Percentiles rank a stretch among this genome's conserved stretches.
Conservation (phyloP, 1,140 invertebrate species). For the Adelges cooleyi region DNA sequence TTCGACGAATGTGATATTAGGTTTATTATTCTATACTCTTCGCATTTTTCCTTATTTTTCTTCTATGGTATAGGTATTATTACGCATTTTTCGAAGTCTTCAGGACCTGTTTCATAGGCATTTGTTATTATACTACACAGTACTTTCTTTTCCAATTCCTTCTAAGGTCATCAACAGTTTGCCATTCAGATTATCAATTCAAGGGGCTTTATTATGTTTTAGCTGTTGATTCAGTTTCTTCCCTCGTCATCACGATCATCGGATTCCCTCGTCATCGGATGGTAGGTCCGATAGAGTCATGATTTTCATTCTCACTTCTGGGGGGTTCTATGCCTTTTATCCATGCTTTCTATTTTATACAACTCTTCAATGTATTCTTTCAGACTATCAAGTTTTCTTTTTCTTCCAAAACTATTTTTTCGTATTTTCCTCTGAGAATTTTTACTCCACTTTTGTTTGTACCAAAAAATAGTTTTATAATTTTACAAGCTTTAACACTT, state of each 20-base stretch:
- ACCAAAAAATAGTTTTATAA: not conserved
- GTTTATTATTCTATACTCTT: not conserved
- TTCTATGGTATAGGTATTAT: not conserved
- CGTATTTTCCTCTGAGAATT: not conserved
- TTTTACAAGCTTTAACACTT: conserved; percentile 1
- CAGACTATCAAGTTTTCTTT: no score
- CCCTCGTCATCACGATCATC: no score
- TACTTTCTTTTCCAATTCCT: not conserved
- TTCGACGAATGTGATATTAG: no score
- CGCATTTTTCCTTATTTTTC: not conserved
- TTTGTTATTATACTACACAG: not conserved
- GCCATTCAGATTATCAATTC: conserved; percentile 31
- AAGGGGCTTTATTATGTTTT: conserved; percentile 26
- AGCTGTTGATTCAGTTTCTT: conserved; percentile 25
- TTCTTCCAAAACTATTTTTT: no score
- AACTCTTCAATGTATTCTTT: no score
- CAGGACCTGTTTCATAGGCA: not conserved
- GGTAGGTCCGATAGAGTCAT: not conserved
- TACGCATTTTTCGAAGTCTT: not conserved
- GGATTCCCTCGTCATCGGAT: no score
- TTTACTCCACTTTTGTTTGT: not conserved
- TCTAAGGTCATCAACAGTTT: not conserved
- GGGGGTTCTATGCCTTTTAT: not conserved
- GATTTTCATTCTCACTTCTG: not conserved
- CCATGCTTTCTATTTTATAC: no score